phyloP scores from a whole-genome alignment of 2,888 invertebrate genomes.

The Buathra laborator region DNA sequence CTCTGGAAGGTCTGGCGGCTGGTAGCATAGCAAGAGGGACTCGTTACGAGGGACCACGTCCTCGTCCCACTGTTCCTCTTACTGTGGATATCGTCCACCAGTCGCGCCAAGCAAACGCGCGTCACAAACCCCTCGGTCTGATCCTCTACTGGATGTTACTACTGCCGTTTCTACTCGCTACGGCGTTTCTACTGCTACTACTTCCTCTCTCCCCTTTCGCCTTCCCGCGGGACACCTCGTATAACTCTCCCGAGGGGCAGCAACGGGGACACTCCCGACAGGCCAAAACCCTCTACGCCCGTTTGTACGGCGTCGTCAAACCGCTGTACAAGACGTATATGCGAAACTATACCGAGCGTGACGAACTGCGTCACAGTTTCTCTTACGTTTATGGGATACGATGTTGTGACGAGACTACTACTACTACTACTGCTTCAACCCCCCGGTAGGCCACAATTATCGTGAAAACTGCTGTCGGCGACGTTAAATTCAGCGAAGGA shows the following conservation, averaged over 20 bases:
- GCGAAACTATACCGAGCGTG: conserved; percentile 17
- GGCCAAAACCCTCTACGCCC: conserved; percentile 41
- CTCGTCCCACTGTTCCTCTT: conserved; percentile 70
- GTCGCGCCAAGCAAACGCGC: conserved; percentile 52
- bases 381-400: too few relatives aligned
- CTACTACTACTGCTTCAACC: not conserved
- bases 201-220: conserved; percentile 5
- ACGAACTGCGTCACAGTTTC: conserved; percentile 7
- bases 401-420: not conserved
- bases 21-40: conserved; percentile 72
- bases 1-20: not conserved
- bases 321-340: conserved; percentile 49
- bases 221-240: conserved; percentile 69
- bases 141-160: conserved; percentile 48
- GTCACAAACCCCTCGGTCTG: conserved; percentile 31
- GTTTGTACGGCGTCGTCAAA: conserved; percentile 60
- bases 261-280: conserved; percentile 65
- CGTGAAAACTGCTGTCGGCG: not conserved
- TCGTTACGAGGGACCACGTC: conserved; percentile 74
- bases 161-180: conserved; percentile 33
- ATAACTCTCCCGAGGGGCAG: conserved; percentile 69
- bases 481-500: not conserved
- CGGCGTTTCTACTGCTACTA: not conserved
- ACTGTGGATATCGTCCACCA: conserved; percentile 41
- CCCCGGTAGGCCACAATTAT: not conserved